Evolutionary conservation across 2,888 invertebrate genomes (phyloP).

Genomic region (Pristionchus arcanus): DNA sequence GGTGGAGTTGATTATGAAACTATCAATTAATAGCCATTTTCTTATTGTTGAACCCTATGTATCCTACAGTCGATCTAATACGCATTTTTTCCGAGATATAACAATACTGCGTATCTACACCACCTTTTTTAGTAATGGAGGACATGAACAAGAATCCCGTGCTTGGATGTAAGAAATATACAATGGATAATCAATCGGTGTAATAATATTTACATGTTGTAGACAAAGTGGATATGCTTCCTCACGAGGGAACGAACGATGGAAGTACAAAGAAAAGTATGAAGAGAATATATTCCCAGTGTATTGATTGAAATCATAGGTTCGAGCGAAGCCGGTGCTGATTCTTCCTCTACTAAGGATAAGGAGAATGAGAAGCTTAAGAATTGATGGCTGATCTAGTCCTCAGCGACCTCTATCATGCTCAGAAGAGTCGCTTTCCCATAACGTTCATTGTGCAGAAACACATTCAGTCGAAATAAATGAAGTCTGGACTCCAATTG

Average conservation of each 20-base stretch:
- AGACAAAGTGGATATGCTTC: constrained; percentile 21
- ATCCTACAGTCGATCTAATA: too few species aligned
- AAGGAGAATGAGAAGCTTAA: background rate
- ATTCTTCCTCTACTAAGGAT: constrained; percentile 11
- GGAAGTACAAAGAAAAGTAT: constrained; percentile 26
- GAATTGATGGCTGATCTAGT: constrained; percentile 11
- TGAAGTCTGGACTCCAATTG: constrained; percentile 34
- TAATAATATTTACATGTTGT: background rate
- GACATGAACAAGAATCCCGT: constrained; percentile 29
- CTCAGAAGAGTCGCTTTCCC: background rate
- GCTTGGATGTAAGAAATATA: constrained; percentile 2
- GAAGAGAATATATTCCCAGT: background rate
- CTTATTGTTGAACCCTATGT: too few species aligned
- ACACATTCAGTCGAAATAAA: constrained; percentile 50
- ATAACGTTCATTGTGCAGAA: constrained; percentile 49
- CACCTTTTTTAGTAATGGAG: background rate
- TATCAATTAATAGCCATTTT: background rate
- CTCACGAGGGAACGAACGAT: background rate
- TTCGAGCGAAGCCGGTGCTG: background rate
- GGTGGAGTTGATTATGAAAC: background rate
- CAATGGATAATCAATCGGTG: background rate
- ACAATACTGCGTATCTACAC: too few species aligned
- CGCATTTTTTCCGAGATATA: too few species aligned
- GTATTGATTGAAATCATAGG: background rate
- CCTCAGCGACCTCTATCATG: background rate